Percentiles rank a stretch among this genome's conserved stretches.
phyloP scores from a whole-genome alignment of 2,797 vertebrate species.

The Graptemys geographica region DNA sequence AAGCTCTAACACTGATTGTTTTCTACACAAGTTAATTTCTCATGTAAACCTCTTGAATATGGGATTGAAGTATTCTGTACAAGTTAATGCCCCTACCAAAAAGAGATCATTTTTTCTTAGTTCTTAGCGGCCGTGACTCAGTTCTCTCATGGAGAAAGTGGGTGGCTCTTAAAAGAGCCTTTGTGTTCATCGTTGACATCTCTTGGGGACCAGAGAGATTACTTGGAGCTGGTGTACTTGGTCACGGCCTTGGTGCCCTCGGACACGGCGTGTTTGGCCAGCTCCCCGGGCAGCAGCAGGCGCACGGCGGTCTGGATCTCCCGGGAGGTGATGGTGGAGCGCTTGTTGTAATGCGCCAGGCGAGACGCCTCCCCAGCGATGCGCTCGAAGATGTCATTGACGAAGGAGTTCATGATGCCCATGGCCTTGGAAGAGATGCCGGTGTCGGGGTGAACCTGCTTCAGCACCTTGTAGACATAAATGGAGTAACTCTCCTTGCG shows the following conservation, averaged over 20 bases:
- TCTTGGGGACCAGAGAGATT: too few relatives aligned
- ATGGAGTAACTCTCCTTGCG: constrained; percentile 81
- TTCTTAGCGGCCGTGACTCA: neutral
- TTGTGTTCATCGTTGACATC: constrained; percentile 6
- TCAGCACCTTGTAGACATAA: constrained; percentile 79
- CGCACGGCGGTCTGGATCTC: constrained; percentile 87
- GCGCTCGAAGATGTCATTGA: constrained; percentile 88
- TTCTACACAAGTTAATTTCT: too few relatives aligned
- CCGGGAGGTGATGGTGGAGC: constrained; percentile 87
- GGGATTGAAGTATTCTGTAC: too few relatives aligned
- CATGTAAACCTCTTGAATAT: too few relatives aligned
- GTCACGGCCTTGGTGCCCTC: constrained; percentile 72
- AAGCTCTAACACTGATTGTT: too few relatives aligned
- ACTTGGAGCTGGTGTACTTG: neutral
- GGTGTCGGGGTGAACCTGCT: constrained; percentile 86
- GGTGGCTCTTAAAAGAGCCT: constrained; percentile 80
- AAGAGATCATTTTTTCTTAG: too few relatives aligned
- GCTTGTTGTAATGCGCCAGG: constrained; percentile 87
- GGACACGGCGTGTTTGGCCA: constrained; percentile 88
- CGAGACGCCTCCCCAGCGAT: constrained; percentile 86
- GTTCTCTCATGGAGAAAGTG: rapidly evolving
- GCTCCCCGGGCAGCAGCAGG: constrained; percentile 83
- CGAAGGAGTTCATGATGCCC: constrained; percentile 89
- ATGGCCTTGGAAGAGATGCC: constrained; percentile 88
- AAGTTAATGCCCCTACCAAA: too few relatives aligned